phyloP scores from a whole-genome alignment of 2,113 vertebrate genomes.

The Cricetomys ansorgei region DNA sequence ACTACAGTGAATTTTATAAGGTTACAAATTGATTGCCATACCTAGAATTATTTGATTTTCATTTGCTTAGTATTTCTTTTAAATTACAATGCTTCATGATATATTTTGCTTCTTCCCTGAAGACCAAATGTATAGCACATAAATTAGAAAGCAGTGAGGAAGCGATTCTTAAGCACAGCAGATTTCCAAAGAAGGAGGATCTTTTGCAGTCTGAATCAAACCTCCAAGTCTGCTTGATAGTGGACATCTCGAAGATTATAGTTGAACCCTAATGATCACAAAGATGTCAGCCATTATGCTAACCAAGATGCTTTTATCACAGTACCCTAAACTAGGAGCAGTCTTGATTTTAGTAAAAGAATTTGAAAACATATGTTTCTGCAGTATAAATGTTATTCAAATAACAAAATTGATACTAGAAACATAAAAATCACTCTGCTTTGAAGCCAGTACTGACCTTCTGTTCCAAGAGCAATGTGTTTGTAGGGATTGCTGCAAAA shows the following conservation, averaged over 20 bases:
- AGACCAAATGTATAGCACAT: no score
- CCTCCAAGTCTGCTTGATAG: not conserved
- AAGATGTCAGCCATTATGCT: not conserved
- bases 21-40: no score
- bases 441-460: constrained; percentile 91
- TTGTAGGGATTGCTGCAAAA: constrained; percentile 98
- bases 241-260: not conserved
- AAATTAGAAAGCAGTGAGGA: no score
- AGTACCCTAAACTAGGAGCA: not conserved
- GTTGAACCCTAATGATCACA: not conserved
- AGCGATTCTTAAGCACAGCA: not conserved
- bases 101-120: no score
- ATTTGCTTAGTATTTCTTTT: no score
- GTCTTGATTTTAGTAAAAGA: constrained; percentile 47
- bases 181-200: not conserved
- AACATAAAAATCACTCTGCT: constrained; percentile 4
- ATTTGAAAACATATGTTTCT: constrained; percentile 8
- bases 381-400: constrained; percentile 51
- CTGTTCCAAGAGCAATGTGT: constrained; percentile 96
- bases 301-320: constrained; percentile 45
- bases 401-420: constrained; percentile 36
- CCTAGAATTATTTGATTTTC: no score
- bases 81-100: no score
- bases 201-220: not conserved
- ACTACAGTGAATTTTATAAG: no score